Conservation (phyloP, 2,888 invertebrate genomes). For the Apodemia hepburni region DNA sequence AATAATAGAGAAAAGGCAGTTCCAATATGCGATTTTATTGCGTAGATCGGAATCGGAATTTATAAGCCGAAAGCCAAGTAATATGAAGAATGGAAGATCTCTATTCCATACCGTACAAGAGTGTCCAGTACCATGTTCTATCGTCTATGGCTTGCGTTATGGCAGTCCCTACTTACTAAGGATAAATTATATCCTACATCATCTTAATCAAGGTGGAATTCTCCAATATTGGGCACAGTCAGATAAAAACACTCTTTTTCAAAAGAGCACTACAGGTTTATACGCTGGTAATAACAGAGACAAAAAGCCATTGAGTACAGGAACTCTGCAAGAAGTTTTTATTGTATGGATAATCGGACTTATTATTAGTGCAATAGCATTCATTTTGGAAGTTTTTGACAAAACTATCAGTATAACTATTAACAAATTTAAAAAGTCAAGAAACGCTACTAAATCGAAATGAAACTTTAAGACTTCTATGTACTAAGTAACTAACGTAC, state of each 20-base stretch:
- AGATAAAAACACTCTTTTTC: slow-evolving; percentile 46
- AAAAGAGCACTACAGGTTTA: slow-evolving; percentile 36
- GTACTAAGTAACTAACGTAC: no score
- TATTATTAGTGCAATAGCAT: slow-evolving; percentile 43
- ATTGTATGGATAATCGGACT: slow-evolving; percentile 51
- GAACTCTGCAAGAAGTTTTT: slow-evolving; percentile 70
- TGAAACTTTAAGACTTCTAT: no score
- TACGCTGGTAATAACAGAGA: slow-evolving; percentile 43
- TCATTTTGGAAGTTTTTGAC: slow-evolving; percentile 45
- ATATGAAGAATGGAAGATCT: slow-evolving; percentile 59
- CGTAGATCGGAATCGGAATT: slow-evolving; percentile 63
- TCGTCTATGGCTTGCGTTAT: slow-evolving; percentile 77
- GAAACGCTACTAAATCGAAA: neutral
- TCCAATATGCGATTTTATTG: slow-evolving; percentile 68
- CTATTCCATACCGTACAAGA: slow-evolving; percentile 68
- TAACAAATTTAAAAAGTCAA: neutral
- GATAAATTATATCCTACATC: slow-evolving; percentile 63
- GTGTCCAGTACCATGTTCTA: slow-evolving; percentile 78
- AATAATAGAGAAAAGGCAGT: slow-evolving; percentile 57
- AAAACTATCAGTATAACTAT: slow-evolving; percentile 13
- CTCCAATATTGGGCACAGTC: slow-evolving; percentile 56
- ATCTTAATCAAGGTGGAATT: slow-evolving; percentile 74
- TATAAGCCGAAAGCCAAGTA: slow-evolving; percentile 47
- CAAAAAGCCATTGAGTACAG: slow-evolving; percentile 54
- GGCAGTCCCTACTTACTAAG: slow-evolving; percentile 78